Conservation (phyloP, 1,140 invertebrate genomes). For the Aphaenogaster rudis region DNA sequence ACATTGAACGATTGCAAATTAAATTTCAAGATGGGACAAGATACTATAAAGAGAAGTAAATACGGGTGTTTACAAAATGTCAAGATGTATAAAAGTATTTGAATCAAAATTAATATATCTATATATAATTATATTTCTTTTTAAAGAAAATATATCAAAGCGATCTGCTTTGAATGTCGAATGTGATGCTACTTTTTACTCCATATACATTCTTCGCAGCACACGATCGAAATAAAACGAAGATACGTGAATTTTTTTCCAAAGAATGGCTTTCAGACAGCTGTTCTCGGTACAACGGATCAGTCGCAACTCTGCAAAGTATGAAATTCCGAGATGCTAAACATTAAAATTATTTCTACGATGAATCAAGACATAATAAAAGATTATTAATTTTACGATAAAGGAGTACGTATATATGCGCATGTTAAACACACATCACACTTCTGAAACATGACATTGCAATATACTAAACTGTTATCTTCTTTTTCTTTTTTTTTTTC, state of each 20-base stretch:
- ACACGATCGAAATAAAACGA: slow-evolving; percentile 32
- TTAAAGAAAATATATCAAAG: background rate
- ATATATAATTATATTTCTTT: slow-evolving; percentile 12
- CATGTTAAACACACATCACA: slow-evolving; percentile 35
- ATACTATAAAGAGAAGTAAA: slow-evolving; percentile 59
- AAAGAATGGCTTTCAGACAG: background rate
- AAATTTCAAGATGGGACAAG: slow-evolving; percentile 28
- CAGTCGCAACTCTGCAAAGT: slow-evolving; percentile 9
- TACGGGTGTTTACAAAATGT: background rate
- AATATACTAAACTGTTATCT: background rate
- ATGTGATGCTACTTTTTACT: slow-evolving; percentile 1
- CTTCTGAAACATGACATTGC: slow-evolving; percentile 12
- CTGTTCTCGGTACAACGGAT: slow-evolving; percentile 44
- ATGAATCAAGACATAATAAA: slow-evolving; percentile 18
- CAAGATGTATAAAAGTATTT: background rate
- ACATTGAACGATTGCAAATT: slow-evolving; percentile 30
- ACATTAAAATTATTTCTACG: background rate
- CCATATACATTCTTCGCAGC: slow-evolving; percentile 48
- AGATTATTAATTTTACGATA: slow-evolving; percentile 11
- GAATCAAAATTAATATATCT: slow-evolving; percentile 10
- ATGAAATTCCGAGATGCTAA: background rate
- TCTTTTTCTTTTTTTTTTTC: background rate
- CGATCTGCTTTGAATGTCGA: background rate
- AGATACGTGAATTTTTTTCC: slow-evolving; percentile 27
- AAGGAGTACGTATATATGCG: background rate